phyloP scores from a whole-genome alignment of 30 jellyfish, hydroid and myxozoan species.

The Cassiopea xamachana region DNA sequence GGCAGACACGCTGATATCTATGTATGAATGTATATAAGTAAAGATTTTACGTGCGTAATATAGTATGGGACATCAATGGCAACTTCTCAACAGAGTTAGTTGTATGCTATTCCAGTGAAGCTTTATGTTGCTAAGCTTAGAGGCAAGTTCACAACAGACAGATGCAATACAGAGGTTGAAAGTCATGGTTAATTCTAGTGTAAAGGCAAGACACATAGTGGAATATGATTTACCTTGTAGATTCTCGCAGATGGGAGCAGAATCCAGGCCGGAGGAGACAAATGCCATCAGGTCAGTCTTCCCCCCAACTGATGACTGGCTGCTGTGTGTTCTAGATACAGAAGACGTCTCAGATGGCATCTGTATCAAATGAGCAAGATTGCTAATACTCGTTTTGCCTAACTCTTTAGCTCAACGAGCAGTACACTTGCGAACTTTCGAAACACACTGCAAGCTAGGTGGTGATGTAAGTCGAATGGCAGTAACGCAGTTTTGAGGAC shows the following conservation, averaged over 20 bases:
- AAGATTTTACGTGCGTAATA: too few species aligned
- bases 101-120: background rate
- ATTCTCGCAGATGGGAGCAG: slow-evolving; percentile 44
- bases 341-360: too few species aligned
- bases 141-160: background rate
- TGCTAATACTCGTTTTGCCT: background rate
- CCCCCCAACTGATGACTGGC: slow-evolving; percentile 27
- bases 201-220: slow-evolving; percentile 14
- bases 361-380: too few species aligned
- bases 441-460: background rate
- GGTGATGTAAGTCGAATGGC: background rate
- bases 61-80: background rate
- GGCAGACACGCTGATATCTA: too few species aligned
- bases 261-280: slow-evolving; percentile 24
- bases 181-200: background rate
- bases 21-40: too few species aligned
- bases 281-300: slow-evolving; percentile 56
- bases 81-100: background rate
- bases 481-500: background rate
- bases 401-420: background rate
- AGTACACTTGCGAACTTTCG: background rate
- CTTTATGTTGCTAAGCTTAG: background rate
- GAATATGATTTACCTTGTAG: slow-evolving; percentile 60
- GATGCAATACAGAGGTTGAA: background rate
- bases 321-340: background rate